These are phyloP conservation scores for Incurvaria masculella DNA, from an alignment of 2,888 invertebrate species.

Conservation along the genomic window DNA sequence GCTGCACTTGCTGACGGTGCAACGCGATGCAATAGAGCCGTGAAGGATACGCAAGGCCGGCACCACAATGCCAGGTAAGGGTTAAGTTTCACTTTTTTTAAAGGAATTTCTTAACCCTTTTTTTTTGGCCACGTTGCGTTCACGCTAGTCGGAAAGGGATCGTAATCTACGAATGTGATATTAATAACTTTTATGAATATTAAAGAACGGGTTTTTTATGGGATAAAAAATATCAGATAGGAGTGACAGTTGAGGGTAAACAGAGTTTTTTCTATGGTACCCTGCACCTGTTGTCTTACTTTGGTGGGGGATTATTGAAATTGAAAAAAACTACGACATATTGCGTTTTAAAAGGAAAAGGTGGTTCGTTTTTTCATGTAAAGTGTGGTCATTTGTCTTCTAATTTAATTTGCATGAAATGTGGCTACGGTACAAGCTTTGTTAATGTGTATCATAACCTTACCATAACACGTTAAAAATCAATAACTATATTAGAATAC, in stretches of 20 bases:
- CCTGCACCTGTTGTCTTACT: slow-evolving; percentile 33
- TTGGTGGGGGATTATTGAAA: neutral
- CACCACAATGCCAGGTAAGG: slow-evolving; percentile 20
- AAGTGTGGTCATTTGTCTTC: neutral
- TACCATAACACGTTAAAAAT: too few species aligned
- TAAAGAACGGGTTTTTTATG: slow-evolving; percentile 22
- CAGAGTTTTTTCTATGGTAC: slow-evolving; percentile 36
- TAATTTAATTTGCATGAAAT: too few species aligned
- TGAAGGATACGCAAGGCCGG: slow-evolving; percentile 16
- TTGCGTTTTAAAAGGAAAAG: neutral
- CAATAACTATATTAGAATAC: too few species aligned
- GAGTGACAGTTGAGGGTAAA: slow-evolving; percentile 47
- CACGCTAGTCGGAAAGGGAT: slow-evolving; percentile 20
- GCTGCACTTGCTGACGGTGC: slow-evolving; percentile 27
- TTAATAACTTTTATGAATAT: slow-evolving; percentile 27
- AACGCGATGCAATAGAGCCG: slow-evolving; percentile 26
- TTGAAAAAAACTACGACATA: neutral
- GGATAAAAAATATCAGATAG: slow-evolving; percentile 38
- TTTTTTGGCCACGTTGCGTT: slow-evolving; percentile 23
- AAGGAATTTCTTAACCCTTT: slow-evolving; percentile 29
- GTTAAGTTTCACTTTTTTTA: slow-evolving; percentile 36
- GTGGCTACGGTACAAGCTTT: too few species aligned
- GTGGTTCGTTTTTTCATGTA: neutral
- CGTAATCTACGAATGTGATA: slow-evolving; percentile 22
- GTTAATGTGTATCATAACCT: too few species aligned